Evolutionary conservation across 1,140 invertebrate genomes (phyloP), one percentile per base, ranked within the genome.

Genomic region (Euglossa dilemma): DNA sequence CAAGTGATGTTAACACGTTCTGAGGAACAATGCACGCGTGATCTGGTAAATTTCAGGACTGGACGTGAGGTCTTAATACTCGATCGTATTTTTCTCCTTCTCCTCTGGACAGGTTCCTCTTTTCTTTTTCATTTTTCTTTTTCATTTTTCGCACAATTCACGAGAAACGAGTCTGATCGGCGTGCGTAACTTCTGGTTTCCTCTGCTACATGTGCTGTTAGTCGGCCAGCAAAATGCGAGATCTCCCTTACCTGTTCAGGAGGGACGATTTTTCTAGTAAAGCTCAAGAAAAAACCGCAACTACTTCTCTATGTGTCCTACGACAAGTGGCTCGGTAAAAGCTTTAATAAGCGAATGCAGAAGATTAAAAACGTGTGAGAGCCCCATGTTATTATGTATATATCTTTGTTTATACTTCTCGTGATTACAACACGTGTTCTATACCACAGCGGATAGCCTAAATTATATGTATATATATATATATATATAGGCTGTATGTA

Each of bases 271-370:
- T 52, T 50, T 25, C n/a, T 52, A 54, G 59, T 64, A 63, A 75
- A 76, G 80, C 72, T 75, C 61, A 50, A 76, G 80, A 67, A 81
- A 76, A 76, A 76, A 75, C 52, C 80, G 63, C 72, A 56, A 66
- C 72, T 81, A 81, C 72, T 54, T 81, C n/a, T 81, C 61, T 81
- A 81, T 66, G 12, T 72, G 63, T 67, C 72, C 61, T 75, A 67
- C 71, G 52, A 72, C 78, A 43, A 75, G 72, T 81, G 61, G 72
- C 72, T 81, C 43, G 61, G 18, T 75, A 66, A 71, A 81, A 76
- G 72, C 72, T 75, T 75, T 28, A 50, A 76, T 43, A 81, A 80
- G 80, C 80, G 61, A 36, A 81, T 81, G 71, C 79, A 74, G 79
- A 81, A 56, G 52, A 75, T 80, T 80, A 74, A 78, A 61, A 25